These are phyloP conservation scores for Myotis brandtii DNA, from an alignment of 2,113 vertebrate genomes.

Conservation along the genomic window DNA sequence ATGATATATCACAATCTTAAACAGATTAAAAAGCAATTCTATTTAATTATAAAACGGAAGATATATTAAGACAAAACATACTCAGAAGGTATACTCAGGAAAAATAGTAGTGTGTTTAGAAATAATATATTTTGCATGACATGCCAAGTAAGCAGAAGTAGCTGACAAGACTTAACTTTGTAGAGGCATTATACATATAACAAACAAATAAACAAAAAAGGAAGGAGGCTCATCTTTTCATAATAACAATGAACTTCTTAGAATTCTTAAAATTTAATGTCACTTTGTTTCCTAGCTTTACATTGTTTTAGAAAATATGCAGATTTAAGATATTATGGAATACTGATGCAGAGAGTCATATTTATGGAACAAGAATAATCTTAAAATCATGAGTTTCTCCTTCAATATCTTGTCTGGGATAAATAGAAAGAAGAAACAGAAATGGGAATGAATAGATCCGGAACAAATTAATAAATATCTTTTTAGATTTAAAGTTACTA, in stretches of 20 bases:
- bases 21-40: constrained; percentile 66
- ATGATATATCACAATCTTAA: constrained; percentile 42
- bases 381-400: not conserved
- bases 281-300: not conserved
- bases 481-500: not conserved
- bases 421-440: not conserved
- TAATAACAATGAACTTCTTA: not conserved
- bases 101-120: constrained; percentile 52
- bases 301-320: not conserved
- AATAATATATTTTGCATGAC: constrained; percentile 69
- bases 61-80: constrained; percentile 19
- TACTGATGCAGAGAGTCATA: not conserved
- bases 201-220: not conserved
- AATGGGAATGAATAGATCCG: not conserved
- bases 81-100: constrained; percentile 1
- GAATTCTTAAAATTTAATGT: not conserved
- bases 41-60: constrained; percentile 79
- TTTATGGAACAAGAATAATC: not conserved
- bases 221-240: not conserved
- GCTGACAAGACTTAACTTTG: constrained; percentile 60
- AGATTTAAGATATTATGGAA: not conserved
- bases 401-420: not conserved
- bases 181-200: constrained; percentile 56
- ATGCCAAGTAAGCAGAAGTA: constrained; percentile 70
- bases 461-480: not conserved